Evolutionary conservation across 2,888 invertebrate species (phyloP), one percentile per base, ranked within the genome.

Genomic region (Ptychoptera albimana): DNA sequence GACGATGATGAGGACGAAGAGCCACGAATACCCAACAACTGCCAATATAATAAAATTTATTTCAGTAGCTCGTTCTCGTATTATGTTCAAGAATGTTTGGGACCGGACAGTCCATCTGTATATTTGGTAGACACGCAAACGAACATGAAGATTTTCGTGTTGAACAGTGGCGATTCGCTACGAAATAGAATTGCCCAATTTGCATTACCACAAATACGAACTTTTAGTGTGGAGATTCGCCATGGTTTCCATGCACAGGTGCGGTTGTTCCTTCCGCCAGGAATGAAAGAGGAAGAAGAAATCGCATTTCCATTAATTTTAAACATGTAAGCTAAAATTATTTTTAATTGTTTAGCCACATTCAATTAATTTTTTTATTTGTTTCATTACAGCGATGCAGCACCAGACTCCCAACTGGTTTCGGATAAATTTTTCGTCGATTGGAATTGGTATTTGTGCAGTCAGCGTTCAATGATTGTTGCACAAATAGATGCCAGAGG

Each of bases 401-500:
- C 79, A 9, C 93, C 93, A 0, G 87, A 86, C 2, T 77, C 82
- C 0, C 92, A 92, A 63, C 66, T 81, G 53, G 91, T 92, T 9
- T 83, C 84, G 4, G 81, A 87, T 55, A 73, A 76, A 50, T 92
- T 83, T 74, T 69, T 73, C 35, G 70, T 87, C 1, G 79, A 79
- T 46, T 91, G 88, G 85, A 79, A 82, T 43, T 82, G 86, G 70
- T 91, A 88, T 64, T 66, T 93, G 44, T 77, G 84, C 3, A 82
- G 85, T 42, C 77, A 81, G 12, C 74, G 82, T 50, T 83, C 84
- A 60, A 84, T 86, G 58, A 82, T 92, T 49, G 83, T 88, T 30
- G 91, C 86, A 0, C 78, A 82, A 60, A 85, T 92, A 43, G 93
- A 94, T 64, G 92, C 85, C 0, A 69, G 92, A 32, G 93, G 93